Percentiles rank a stretch among this genome's conserved stretches.
Conservation (phyloP, 1,140 invertebrate genomes). For the Propsilocerus akamusi region DNA sequence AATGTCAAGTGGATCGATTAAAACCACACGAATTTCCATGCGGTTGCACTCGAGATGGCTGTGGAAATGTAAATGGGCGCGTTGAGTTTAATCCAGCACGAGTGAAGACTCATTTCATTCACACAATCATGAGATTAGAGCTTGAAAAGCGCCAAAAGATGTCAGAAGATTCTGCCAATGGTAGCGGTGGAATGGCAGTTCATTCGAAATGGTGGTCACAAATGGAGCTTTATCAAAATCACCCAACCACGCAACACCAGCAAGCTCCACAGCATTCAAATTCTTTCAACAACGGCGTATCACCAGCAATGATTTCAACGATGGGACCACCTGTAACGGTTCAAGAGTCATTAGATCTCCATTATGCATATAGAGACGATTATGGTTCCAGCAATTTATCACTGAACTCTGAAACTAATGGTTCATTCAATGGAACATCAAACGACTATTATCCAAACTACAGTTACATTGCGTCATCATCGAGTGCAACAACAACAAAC, state of each 20-base stretch:
- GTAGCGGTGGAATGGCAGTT: neutral
- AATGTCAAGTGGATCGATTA: slow-evolving; percentile 55
- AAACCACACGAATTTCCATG: slow-evolving; percentile 55
- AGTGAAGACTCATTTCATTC: slow-evolving; percentile 93
- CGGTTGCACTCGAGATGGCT: slow-evolving; percentile 86
- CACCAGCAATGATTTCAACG: neutral
- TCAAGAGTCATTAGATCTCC: slow-evolving; percentile 4
- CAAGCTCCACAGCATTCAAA: too few relatives aligned
- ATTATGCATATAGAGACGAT: slow-evolving; percentile 6
- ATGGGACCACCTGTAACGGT: neutral
- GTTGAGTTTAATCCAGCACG: slow-evolving; percentile 93
- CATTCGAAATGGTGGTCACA: neutral
- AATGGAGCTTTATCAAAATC: neutral
- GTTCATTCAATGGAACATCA: neutral
- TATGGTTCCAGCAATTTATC: neutral
- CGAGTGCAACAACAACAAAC: neutral
- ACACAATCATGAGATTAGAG: slow-evolving; percentile 87
- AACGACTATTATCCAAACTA: neutral
- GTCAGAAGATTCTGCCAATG: slow-evolving; percentile 12
- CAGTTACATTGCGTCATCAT: neutral
- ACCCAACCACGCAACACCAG: too few relatives aligned
- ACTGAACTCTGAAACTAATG: neutral
- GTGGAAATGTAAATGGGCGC: slow-evolving; percentile 77
- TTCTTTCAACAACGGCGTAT: neutral
- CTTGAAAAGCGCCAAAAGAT: slow-evolving; percentile 61